phyloP scores from a whole-genome alignment of 2,888 invertebrate genomes.

The Homarus gammarus region DNA sequence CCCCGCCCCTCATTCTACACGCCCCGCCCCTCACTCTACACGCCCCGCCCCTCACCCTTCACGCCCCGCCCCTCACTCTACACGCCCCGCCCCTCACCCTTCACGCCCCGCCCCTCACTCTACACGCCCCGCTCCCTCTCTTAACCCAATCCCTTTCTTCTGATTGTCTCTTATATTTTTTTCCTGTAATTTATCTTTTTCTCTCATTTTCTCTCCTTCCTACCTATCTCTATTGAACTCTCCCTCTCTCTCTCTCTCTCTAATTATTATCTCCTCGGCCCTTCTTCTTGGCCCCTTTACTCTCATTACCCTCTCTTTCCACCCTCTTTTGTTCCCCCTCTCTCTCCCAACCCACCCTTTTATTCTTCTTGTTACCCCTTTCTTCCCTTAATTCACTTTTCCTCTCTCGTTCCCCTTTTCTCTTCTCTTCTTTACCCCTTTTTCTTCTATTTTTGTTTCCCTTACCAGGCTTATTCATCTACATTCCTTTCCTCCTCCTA shows the following conservation, averaged over 20 bases:
- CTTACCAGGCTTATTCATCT: too few relatives aligned
- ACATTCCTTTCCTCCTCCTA: neutral
- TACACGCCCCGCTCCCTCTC: neutral
- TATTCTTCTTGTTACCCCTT: too few relatives aligned
- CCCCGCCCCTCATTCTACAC: neutral
- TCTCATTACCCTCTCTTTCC: too few relatives aligned
- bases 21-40: too few relatives aligned
- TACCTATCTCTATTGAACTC: neutral
- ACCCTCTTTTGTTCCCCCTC: too few relatives aligned
- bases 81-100: neutral
- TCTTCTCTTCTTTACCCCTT: neutral
- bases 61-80: too few relatives aligned
- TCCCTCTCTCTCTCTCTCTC: neutral
- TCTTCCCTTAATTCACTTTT: neutral
- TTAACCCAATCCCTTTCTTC: neutral
- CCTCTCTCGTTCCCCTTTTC: neutral
- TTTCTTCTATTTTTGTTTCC: too few relatives aligned
- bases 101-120: too few relatives aligned
- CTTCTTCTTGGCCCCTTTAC: too few relatives aligned
- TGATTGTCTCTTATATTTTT: neutral
- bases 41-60: too few relatives aligned
- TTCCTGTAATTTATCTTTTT: neutral
- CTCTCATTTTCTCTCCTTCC: neutral
- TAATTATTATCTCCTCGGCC: too few relatives aligned
- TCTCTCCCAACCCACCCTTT: too few relatives aligned